Evolutionary conservation across 2,113 vertebrate species (phyloP), one percentile per base, ranked within the genome.

Genomic region (Oreochromis niloticus): DNA sequence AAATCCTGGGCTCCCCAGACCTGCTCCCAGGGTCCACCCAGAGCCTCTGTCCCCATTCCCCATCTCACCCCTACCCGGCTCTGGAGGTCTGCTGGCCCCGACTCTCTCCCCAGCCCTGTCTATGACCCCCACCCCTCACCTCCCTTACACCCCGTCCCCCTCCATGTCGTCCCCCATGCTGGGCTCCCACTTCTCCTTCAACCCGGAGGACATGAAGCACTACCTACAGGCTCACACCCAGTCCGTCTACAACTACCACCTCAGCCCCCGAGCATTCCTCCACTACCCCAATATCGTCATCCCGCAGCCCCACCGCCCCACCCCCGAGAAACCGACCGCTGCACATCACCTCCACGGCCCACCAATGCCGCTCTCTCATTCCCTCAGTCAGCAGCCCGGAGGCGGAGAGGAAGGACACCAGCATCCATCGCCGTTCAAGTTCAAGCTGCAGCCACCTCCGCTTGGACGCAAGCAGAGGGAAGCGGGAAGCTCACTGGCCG

Each of bases 181-280:
- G 90, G 96, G 97, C 85, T 98, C 97, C 85, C 98, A 98, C 89
- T 98, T 98, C 93, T 98, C 98, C 91, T 98, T 98, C 94, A 98
- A 97, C 95, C 96, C 97, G 0, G 98, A 98, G 94, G 98, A 98
- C 96, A 98, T 98, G 98, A 98, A 98, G 94, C 97, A 97, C 93
- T 98, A 98, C 96, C 96, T 98, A 88, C 97, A 98, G 96, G 97
- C 97, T 34, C 98, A 98, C 92, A 97, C 96, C 61, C 98, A 98
- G 96, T 98, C 97, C 6, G 98, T 98, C 73, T 98, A 98, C 96
- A 98, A 98, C 96, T 98, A 98, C 96, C 98, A 98, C 96, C 97
- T 98, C 91, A 98, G 97, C 90, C 98, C 98, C 12, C 95, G 98
- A 10, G 98, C 98, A 80, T 98, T 98, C 96, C 96, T 98, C 83